Percentiles rank a stretch among this genome's conserved stretches.
Evolutionary conservation across 1,140 invertebrate species (phyloP).

Genomic region (Arctopsyche grandis): DNA sequence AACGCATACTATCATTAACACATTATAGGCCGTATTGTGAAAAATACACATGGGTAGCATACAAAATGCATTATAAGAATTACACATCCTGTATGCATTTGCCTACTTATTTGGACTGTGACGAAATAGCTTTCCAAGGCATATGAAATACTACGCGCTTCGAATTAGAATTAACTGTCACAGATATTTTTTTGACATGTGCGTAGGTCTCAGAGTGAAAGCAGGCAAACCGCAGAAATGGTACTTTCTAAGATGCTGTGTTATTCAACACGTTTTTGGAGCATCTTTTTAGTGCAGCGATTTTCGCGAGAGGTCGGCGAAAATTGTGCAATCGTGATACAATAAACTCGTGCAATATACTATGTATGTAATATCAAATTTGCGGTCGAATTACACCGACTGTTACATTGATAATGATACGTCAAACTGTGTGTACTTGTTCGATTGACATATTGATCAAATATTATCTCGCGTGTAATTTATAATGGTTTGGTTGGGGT

Average conservation of each 20-base stretch:
- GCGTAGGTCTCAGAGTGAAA: conserved; percentile 12
- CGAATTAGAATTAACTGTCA: conserved; percentile 24
- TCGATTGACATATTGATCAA: background rate
- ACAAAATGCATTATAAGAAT: background rate
- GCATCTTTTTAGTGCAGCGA: background rate
- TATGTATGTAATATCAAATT: conserved; percentile 25
- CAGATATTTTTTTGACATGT: background rate
- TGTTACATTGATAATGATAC: background rate
- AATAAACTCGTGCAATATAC: background rate
- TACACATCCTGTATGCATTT: background rate
- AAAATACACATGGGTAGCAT: background rate
- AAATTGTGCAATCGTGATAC: background rate
- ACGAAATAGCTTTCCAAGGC: too few relatives aligned
- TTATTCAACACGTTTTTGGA: conserved; percentile 14
- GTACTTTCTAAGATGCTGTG: conserved; percentile 22
- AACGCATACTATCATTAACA: background rate
- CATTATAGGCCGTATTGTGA: background rate
- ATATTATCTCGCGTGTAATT: background rate
- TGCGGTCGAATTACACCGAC: background rate
- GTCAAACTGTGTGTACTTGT: too few relatives aligned
- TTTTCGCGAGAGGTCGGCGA: background rate
- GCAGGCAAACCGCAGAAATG: conserved; percentile 1
- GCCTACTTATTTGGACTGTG: background rate
- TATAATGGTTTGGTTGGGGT: background rate
- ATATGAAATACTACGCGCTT: background rate